These are phyloP conservation scores for Anagrus nilaparvatae DNA, from an alignment of 1,140 invertebrate genomes.

Conservation along the genomic window DNA sequence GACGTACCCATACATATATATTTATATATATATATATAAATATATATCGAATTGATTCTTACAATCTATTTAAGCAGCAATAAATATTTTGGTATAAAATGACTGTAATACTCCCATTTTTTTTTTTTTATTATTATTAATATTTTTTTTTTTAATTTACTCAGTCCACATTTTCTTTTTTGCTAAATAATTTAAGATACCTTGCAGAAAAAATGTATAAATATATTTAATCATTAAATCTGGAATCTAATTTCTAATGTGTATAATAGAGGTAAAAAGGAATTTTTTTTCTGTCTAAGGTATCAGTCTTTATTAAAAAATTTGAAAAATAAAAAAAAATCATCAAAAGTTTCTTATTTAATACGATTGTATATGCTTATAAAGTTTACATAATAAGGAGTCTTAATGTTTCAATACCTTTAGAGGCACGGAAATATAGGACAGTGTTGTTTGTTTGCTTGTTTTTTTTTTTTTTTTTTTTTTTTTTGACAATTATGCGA, in stretches of 20 bases:
- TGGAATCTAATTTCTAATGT: no score
- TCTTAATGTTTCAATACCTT: constrained; percentile 2
- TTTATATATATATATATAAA: no score
- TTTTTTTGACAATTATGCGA: constrained; percentile 1
- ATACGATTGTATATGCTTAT: constrained; percentile 2
- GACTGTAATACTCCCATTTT: no score
- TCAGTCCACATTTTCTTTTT: constrained; percentile 8
- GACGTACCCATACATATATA: no score
- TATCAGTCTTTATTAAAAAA: constrained; percentile 7
- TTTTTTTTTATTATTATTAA: no score
- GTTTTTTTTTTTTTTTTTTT: no score
- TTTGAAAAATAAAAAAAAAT: constrained; percentile 1
- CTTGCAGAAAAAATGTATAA: no score
- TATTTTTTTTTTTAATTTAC: constrained; percentile 3
- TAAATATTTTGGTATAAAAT: constrained; percentile 30
- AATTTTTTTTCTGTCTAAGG: constrained; percentile 11
- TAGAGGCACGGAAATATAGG: constrained; percentile 8
- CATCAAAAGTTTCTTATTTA: constrained; percentile 6
- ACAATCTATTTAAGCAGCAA: constrained; percentile 12
- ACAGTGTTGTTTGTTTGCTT: no score
- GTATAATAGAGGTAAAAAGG: no score
- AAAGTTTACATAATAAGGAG: constrained; percentile 5
- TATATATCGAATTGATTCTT: no score
- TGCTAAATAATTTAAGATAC: no score
- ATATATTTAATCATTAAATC: no score